Evolutionary conservation across 2,113 vertebrate genomes (phyloP), one percentile per base, ranked within the genome.

Genomic region (Hippocampus comes): DNA sequence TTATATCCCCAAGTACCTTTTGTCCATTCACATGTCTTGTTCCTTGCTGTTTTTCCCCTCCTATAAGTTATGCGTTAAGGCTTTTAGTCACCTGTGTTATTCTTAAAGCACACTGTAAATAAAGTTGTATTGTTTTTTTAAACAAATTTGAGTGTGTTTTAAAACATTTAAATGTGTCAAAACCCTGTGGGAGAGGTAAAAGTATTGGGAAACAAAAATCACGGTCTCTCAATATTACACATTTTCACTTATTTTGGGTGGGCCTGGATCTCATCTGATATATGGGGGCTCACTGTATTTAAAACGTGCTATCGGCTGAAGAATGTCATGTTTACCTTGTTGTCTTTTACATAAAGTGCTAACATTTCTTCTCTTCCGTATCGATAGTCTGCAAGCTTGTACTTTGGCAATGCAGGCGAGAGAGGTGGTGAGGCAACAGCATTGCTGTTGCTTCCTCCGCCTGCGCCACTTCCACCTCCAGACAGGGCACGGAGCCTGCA

Each of bases 281-380:
- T n/a, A 55, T n/a, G 21, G 12, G 41, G 64, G 1, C 11, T 65
- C 20, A 23, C 1, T 59, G 46, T 49, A 74, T 69, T 38, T 12
- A 71, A 74, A 76, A 60, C 10, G 63, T 23, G 0, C 17, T 4
- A 38, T n/a, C 12, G 21, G 7, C 18, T 34, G 5, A 15, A 64
- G 38, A 9, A 64, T 1, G 0, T 75, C 63, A 51, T 3, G 64
- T 91, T 87, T 85, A 98, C 97, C 97, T 98, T 96, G 91, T 95
- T 96, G 86, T 99, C 96, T 93, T 98, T 98, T 93, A 99, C 90
- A 91, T 99, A 99, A 98, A 99, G 97, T 96, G 97, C 97, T 94
- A 99, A 89, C 97, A 98, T 99, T 94, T 99, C 97, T 96, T 99
- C 97, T 94, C 97, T 94, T 82, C 97, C 95, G 23, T 99, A 99